A percentile compares a stretch with the other conserved stretches of the same genome.
These are phyloP conservation scores for Lutjanus campechanus DNA, from an alignment of 2,797 vertebrate genomes.

Conservation along the genomic window DNA sequence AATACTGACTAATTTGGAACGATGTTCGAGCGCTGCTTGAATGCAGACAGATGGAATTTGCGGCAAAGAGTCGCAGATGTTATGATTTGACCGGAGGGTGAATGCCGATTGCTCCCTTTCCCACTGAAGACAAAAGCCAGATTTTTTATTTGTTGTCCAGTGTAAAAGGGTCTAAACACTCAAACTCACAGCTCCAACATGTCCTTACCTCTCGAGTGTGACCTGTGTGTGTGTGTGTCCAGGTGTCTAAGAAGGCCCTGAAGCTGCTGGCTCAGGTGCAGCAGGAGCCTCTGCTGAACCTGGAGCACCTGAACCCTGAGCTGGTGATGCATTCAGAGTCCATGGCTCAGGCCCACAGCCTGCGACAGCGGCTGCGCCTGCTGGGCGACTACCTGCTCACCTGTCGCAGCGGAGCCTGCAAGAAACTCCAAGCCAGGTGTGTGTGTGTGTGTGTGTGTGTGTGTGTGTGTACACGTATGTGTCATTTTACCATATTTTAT, in stretches of 20 bases:
- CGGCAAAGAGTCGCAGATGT: too few species aligned
- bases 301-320: constrained; percentile 90
- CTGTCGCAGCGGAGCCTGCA: constrained; percentile 92
- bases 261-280: constrained; percentile 89
- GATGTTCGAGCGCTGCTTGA: too few species aligned
- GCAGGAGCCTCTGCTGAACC: constrained; percentile 91
- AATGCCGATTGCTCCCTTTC: too few species aligned
- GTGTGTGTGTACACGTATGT: too few species aligned
- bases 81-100: too few species aligned
- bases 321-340: constrained; percentile 88
- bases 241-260: constrained; percentile 91
- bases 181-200: background rate
- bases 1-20: too few species aligned
- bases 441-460: constrained; percentile 10
- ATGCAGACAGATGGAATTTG: too few species aligned
- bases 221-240: constrained; percentile 24
- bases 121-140: too few species aligned
- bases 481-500: background rate
- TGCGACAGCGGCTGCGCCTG: constrained; percentile 90
- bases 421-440: constrained; percentile 84
- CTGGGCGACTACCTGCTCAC: constrained; percentile 93
- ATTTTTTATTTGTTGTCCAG: too few species aligned
- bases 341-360: constrained; percentile 85
- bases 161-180: too few species aligned
- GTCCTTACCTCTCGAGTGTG: background rate